These are phyloP conservation scores for Procambarus clarkii DNA, from an alignment of 1,140 invertebrate genomes.

Conservation along the genomic window DNA sequence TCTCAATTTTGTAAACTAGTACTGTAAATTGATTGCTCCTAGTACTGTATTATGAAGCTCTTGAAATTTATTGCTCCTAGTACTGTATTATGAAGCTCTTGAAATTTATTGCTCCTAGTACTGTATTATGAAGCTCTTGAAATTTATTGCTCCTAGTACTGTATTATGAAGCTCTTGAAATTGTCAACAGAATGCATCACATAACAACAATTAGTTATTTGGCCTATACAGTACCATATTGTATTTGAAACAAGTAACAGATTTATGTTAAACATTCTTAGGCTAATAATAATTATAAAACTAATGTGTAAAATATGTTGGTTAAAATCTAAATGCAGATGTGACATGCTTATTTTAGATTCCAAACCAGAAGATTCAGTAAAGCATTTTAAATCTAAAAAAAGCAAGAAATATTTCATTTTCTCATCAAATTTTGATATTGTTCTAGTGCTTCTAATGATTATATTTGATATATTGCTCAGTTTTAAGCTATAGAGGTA, in stretches of 20 bases:
- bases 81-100: not conserved
- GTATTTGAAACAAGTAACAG: not conserved
- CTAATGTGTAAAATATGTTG: not conserved
- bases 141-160: not conserved
- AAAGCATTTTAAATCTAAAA: not conserved
- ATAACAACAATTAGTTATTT: not conserved
- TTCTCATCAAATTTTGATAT: no score
- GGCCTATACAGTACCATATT: no score
- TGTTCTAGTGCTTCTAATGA: no score
- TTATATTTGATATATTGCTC: no score
- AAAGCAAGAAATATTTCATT: no score
- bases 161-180: not conserved
- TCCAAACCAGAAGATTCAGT: not conserved
- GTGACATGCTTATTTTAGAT: not conserved
- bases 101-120: not conserved
- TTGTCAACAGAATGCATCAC: not conserved
- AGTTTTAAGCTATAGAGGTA: no score
- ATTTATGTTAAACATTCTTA: not conserved
- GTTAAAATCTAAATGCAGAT: not conserved
- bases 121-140: no score
- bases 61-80: no score
- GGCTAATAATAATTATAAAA: not conserved
- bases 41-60: not conserved
- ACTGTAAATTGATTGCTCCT: not conserved
- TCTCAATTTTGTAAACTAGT: slow-evolving; percentile 6